phyloP scores from a whole-genome alignment of 37 sponge, comb jelly and placozoan genomes.

The Hormiphora californensis region DNA sequence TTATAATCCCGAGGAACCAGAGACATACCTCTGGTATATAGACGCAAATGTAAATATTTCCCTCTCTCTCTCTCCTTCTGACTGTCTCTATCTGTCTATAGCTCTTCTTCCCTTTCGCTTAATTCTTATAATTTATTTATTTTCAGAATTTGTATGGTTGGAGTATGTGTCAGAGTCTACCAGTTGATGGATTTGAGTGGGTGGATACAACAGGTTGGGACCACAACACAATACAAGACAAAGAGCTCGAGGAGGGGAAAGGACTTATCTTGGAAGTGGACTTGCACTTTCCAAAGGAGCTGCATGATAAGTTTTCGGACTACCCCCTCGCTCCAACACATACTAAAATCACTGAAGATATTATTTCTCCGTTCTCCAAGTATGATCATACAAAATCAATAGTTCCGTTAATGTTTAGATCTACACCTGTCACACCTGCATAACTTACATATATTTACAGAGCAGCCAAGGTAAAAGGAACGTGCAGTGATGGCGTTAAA shows the following conservation, averaged over 20 bases:
- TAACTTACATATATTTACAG: no score
- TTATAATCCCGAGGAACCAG: not conserved
- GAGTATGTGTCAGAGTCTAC: not conserved
- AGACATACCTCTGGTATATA: not conserved
- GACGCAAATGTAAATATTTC: not conserved
- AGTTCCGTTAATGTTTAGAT: no score
- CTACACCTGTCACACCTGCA: no score
- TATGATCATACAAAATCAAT: no score
- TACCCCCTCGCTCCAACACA: not conserved
- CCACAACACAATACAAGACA: not conserved
- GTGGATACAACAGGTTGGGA: not conserved
- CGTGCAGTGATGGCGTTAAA: no score
- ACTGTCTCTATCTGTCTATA: not conserved
- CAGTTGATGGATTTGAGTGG: not conserved
- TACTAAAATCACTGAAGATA: not conserved
- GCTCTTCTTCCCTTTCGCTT: not conserved
- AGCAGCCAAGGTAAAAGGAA: no score
- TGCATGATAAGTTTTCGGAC: not conserved
- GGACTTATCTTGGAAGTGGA: not conserved
- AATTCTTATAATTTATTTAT: not conserved
- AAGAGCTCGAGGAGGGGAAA: not conserved
- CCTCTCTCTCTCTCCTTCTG: no score
- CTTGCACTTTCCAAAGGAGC: not conserved
- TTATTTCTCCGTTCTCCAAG: not conserved
- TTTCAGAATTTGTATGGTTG: not conserved